phyloP scores from a whole-genome alignment of 2,797 vertebrate species.

The Setipinna tenuifilis region DNA sequence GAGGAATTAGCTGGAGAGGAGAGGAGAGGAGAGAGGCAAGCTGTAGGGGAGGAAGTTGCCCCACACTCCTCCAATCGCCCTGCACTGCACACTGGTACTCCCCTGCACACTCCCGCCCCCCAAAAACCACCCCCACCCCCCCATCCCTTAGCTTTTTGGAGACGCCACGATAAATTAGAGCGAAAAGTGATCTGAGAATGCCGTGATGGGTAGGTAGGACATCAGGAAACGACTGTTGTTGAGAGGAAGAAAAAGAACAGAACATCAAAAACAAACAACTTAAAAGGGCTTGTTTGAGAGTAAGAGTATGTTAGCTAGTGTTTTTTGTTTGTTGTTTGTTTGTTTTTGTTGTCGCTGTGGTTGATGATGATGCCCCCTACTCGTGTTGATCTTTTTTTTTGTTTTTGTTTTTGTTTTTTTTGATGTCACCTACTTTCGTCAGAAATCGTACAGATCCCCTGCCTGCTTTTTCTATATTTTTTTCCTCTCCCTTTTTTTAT shows the following conservation, averaged over 20 bases:
- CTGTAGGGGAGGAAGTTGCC: conserved; percentile 18
- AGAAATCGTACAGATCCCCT: background rate
- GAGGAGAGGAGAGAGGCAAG: conserved; percentile 65
- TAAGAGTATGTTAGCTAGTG: background rate
- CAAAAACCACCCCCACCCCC: background rate
- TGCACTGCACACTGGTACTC: conserved; percentile 40
- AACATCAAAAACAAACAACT: conserved; percentile 11
- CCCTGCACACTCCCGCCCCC: background rate
- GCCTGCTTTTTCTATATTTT: background rate
- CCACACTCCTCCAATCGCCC: background rate
- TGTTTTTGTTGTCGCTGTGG: background rate
- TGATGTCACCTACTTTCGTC: background rate
- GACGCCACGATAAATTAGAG: background rate
- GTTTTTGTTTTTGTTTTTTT: background rate
- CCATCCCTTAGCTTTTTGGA: background rate
- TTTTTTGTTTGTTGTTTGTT: conserved; percentile 17
- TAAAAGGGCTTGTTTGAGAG: background rate
- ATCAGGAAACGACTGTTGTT: conserved; percentile 4
- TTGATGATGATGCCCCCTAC: conserved; percentile 9
- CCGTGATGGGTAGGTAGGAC: conserved; percentile 12
- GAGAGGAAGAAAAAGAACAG: background rate
- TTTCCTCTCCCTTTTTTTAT: background rate
- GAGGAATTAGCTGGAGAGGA: conserved; percentile 69
- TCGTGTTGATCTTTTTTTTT: background rate
- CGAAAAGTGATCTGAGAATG: background rate